phyloP scores from a whole-genome alignment of 2,113 vertebrate genomes.

The Nothoprocta pentlandii region DNA sequence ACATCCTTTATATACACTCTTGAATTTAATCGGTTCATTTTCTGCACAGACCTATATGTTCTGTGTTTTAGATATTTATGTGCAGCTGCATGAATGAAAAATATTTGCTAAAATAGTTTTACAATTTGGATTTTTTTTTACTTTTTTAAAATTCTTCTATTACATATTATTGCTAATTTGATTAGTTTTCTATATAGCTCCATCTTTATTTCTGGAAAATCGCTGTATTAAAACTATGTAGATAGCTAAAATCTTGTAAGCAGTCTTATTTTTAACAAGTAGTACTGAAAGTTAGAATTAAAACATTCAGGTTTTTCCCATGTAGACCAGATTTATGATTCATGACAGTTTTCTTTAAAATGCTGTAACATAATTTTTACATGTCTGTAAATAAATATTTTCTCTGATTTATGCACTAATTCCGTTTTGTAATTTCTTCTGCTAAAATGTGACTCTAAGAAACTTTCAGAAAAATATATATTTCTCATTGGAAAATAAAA shows the following conservation, averaged over 20 bases:
- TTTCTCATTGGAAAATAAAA: neutral
- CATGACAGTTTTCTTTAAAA: conserved; percentile 66
- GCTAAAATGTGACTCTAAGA: neutral
- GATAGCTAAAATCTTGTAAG: conserved; percentile 31
- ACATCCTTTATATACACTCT: neutral
- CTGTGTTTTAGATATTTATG: conserved; percentile 22
- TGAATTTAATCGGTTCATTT: neutral
- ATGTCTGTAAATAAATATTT: conserved; percentile 83
- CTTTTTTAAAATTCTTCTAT: conserved; percentile 66
- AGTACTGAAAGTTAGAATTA: conserved; percentile 11
- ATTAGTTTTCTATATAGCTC: conserved; percentile 24
- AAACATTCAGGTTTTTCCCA: conserved; percentile 15
- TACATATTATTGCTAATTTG: neutral
- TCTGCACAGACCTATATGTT: neutral
- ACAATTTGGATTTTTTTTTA: conserved; percentile 60
- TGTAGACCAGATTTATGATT: conserved; percentile 33
- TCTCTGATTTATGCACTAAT: conserved; percentile 74
- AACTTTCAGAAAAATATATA: neutral
- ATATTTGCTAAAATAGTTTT: conserved; percentile 63
- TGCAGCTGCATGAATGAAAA: conserved; percentile 53
- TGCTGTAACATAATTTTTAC: conserved; percentile 80
- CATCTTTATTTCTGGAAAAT: conserved; percentile 30
- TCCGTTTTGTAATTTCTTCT: conserved; percentile 34
- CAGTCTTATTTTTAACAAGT: conserved; percentile 50
- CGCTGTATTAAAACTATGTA: conserved; percentile 17